Conservation (phyloP, 2,888 invertebrate genomes). For the Leucophora obtusa region DNA sequence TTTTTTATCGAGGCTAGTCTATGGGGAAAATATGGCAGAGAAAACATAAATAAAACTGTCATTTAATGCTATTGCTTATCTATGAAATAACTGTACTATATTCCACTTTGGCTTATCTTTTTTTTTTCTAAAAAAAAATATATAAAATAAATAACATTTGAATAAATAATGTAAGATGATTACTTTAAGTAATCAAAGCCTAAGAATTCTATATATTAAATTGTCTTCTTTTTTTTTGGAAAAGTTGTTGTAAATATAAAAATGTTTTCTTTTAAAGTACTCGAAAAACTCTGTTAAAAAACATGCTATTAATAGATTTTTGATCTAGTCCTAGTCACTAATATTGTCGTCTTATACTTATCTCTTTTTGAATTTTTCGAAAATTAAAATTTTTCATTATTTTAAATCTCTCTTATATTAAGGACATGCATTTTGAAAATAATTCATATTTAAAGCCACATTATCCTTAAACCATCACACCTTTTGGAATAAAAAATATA, state of each 20-base stretch:
- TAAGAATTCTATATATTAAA: no score
- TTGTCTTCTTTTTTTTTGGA: no score
- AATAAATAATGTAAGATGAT: not conserved
- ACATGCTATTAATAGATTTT: no score
- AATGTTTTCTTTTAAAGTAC: no score
- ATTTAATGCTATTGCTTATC: slow-evolving; percentile 40
- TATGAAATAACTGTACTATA: not conserved
- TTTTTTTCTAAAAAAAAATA: not conserved
- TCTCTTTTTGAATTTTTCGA: no score
- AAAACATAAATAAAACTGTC: slow-evolving; percentile 38
- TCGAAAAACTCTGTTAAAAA: no score
- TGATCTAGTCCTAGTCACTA: no score
- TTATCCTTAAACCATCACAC: slow-evolving; percentile 43
- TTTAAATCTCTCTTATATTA: not conserved
- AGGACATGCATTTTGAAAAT: slow-evolving; percentile 20
- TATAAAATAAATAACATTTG: not conserved
- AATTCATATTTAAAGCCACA: slow-evolving; percentile 48
- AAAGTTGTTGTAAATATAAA: no score
- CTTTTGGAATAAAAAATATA: slow-evolving; percentile 21
- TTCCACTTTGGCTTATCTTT: not conserved
- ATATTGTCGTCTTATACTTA: no score
- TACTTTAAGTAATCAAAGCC: not conserved
- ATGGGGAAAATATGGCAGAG: not conserved
- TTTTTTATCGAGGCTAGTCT: not conserved
- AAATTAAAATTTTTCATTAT: not conserved